A percentile compares a stretch with the other conserved stretches of the same genome.
phyloP scores from a whole-genome alignment of 2,888 invertebrate species.

The Ganaspis brasiliensis region DNA sequence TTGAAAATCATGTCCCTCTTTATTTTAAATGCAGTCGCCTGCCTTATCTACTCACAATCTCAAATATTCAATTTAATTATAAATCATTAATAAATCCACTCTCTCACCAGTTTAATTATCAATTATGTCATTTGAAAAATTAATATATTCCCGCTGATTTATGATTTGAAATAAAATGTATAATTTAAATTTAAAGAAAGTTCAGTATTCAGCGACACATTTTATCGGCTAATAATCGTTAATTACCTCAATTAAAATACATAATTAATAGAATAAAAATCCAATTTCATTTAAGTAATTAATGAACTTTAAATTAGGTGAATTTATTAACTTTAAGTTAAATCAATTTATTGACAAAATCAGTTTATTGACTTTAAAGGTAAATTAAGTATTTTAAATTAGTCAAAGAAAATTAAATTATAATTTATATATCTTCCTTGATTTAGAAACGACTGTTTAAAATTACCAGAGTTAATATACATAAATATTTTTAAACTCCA shows the following conservation, averaged over 20 bases:
- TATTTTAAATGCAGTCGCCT: neutral
- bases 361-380: too few species aligned
- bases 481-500: too few species aligned
- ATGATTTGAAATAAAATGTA: neutral
- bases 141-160: neutral
- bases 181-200: neutral
- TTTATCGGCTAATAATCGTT: neutral
- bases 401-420: too few species aligned
- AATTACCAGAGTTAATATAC: too few species aligned
- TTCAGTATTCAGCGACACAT: neutral
- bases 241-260: too few species aligned
- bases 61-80: neutral
- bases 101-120: neutral
- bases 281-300: neutral
- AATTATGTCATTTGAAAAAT: neutral
- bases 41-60: neutral
- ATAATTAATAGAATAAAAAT: neutral
- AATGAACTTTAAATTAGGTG: neutral
- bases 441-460: too few species aligned
- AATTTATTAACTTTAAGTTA: too few species aligned
- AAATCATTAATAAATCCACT: too few species aligned
- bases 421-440: too few species aligned
- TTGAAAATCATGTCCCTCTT: conserved; percentile 8
- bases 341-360: too few species aligned
- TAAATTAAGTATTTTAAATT: too few species aligned